A percentile compares a stretch with the other conserved stretches of the same genome.
These are phyloP conservation scores for Acromyrmex heyeri DNA, from an alignment of 1,140 invertebrate species.

Conservation along the genomic window DNA sequence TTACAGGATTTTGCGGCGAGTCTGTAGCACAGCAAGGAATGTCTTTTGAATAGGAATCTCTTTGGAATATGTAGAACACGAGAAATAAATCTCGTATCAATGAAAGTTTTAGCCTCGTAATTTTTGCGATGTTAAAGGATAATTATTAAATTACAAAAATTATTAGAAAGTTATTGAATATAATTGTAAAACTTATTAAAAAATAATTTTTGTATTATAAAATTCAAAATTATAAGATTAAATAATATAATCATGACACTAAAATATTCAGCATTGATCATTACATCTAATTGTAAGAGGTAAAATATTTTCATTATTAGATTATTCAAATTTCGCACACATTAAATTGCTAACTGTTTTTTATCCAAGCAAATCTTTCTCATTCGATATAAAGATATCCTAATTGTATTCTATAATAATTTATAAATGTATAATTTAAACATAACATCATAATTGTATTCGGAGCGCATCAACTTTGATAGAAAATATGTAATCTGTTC, in stretches of 20 bases:
- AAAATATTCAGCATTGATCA: not conserved
- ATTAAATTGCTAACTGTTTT: not conserved
- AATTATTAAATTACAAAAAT: not conserved
- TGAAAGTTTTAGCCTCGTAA: not conserved
- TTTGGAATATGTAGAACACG: not conserved
- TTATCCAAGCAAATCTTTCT: not conserved
- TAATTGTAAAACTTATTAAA: not conserved
- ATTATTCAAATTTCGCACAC: not conserved
- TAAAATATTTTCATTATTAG: not conserved
- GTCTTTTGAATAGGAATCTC: not conserved
- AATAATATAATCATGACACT: not conserved
- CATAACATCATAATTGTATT: not conserved
- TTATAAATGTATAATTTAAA: not conserved
- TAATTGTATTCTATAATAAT: not conserved
- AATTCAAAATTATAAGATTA: not conserved
- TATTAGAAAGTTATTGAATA: not conserved
- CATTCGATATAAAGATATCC: not conserved
- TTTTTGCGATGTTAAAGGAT: not conserved
- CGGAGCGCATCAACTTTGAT: not conserved
- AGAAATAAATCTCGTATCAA: not conserved
- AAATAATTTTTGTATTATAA: not conserved
- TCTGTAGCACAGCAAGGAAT: not conserved
- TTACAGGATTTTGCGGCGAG: conserved; percentile 12
- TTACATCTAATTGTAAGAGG: not conserved
- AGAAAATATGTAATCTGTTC: not conserved